Evolutionary conservation across 2,888 invertebrate species (phyloP).

Genomic region (Hydrotaea diabolus): DNA sequence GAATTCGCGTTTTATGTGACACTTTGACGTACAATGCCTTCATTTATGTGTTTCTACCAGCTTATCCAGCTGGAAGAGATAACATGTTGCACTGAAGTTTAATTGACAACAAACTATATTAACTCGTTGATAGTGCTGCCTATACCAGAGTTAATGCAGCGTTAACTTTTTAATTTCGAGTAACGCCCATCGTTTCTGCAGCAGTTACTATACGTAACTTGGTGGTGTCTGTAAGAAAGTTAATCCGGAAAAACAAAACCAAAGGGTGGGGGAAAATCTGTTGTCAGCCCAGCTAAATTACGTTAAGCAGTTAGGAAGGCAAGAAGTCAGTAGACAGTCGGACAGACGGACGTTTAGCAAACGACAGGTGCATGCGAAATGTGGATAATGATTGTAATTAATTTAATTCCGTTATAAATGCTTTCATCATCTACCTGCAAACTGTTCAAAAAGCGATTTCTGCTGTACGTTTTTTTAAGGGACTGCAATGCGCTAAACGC

Average conservation of each 20-base stretch:
- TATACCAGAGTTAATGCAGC: conserved; percentile 1
- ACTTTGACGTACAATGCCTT: too few species aligned
- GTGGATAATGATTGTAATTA: conserved; percentile 78
- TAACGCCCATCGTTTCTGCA: neutral
- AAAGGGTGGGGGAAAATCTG: conserved; percentile 27
- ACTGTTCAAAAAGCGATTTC: neutral
- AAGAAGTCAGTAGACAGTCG: conserved; percentile 10
- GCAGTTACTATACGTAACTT: neutral
- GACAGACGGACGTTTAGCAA: conserved; percentile 43
- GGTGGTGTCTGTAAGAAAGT: neutral
- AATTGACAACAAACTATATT: conserved; percentile 46
- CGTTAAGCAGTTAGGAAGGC: neutral
- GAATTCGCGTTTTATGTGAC: too few species aligned
- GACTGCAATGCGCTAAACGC: conserved; percentile 78
- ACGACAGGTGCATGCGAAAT: conserved; percentile 72
- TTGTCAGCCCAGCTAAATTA: conserved; percentile 7
- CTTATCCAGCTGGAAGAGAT: too few species aligned
- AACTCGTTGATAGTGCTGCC: conserved; percentile 10
- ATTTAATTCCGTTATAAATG: conserved; percentile 78
- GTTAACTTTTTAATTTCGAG: conserved; percentile 23
- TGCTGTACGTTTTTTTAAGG: neutral
- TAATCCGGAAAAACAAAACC: neutral
- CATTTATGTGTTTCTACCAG: neutral
- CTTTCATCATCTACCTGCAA: conserved; percentile 73
- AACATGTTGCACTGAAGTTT: conserved; percentile 21